Evolutionary conservation across 2,113 vertebrate genomes (phyloP), one percentile per base, ranked within the genome.

Genomic region (Acrocephalus kingi): DNA sequence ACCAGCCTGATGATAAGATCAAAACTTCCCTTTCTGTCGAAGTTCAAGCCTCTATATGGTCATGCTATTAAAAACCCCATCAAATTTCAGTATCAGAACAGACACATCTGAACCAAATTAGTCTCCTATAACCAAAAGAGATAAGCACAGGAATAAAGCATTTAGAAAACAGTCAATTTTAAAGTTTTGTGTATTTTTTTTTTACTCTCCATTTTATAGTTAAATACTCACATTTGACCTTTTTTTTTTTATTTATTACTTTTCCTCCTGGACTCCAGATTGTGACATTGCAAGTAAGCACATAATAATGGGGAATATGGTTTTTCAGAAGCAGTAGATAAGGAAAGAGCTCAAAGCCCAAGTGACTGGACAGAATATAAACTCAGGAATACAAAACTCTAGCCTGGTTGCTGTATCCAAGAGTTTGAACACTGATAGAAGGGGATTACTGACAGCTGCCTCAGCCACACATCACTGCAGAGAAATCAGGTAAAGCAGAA

Each of bases 81-180:
- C 41, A 85, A 89, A 78, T 72, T 63, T 49, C 54, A 90, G 33
- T 59, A 88, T 54, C 75, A 77, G 52, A 93, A 58, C 18, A 86
- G 63, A 51, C 55, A 51, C 48, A 88, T 86, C 90, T 92, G 84
- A 91, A 82, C 23, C 71, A 91, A 82, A 97, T 79, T 58, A 66
- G n/a, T 43, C 28, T 54, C 66, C 54, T 66, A 51, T 15, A 76
- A 69, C 46, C 76, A 37, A 87, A 62, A 79, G 30, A 95, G 69
- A 79, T 63, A 87, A 89, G 51, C n/a, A 48, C 24, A 77, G 41
- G 81, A 75, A 48, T 15, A 74, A 92, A 81, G n/a, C 45, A 41
- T 78, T 77, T 68, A 84, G 52, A 67, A 89, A 92, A 48, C 51
- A 72, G 39, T 7, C 11, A 16, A 9, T 63, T 66, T 67, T 48